phyloP scores from a whole-genome alignment of 1,140 invertebrate species.

The Drosophila novamexicana region DNA sequence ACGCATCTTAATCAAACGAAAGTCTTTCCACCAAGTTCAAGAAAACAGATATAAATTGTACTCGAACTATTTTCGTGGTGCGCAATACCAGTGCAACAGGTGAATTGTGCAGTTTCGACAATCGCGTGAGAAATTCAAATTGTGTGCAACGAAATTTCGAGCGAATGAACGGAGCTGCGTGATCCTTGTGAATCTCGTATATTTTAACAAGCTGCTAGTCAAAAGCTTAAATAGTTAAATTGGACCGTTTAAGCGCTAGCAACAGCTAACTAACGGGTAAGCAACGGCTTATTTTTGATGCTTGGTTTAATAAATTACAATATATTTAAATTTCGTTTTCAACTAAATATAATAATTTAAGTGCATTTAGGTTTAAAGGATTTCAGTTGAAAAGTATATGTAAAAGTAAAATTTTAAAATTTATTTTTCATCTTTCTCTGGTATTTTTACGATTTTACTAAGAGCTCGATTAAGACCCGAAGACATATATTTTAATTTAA shows the following conservation, averaged over 20 bases:
- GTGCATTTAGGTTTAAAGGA: no score
- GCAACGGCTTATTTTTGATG: not conserved
- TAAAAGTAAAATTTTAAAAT: no score
- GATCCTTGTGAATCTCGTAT: slow-evolving; percentile 26
- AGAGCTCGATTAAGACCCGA: no score
- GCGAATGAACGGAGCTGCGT: slow-evolving; percentile 46
- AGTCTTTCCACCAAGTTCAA: slow-evolving; percentile 27
- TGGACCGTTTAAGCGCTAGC: not conserved
- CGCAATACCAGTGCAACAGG: slow-evolving; percentile 56
- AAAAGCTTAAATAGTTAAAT: slow-evolving; percentile 8
- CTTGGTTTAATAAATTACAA: no score
- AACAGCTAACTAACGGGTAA: slow-evolving; percentile 10
- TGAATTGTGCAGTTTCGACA: slow-evolving; percentile 65
- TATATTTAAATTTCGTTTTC: no score
- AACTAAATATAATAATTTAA: no score
- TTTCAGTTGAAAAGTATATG: no score
- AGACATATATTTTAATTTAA: no score
- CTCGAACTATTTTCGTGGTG: slow-evolving; percentile 2
- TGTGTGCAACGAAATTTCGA: slow-evolving; percentile 38
- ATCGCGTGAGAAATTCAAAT: slow-evolving; percentile 51
- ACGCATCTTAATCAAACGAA: slow-evolving; percentile 30
- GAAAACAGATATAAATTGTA: slow-evolving; percentile 38
- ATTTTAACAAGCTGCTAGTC: not conserved
- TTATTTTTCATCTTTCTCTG: no score
- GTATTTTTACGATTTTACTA: no score